Base-by-base conservation (phyloP, 30 jellyfish, hydroid and myxozoan genomes). In the Mastigias papua region DNA sequence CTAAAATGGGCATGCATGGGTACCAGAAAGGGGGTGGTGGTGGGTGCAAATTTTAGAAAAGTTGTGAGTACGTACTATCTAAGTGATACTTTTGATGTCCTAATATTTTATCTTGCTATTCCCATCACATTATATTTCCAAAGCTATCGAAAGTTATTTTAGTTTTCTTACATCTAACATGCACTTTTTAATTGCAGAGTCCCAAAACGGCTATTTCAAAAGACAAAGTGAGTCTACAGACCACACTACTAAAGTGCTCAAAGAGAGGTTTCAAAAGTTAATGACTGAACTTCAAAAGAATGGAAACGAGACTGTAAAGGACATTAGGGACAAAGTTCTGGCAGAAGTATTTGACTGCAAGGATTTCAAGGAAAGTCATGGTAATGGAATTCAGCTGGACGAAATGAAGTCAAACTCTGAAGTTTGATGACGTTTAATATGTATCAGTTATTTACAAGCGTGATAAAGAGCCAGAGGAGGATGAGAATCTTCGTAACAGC, bases 251-350 rank as follows among this genome's bases (percentile, higher is more conserved):
- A 22, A 21, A 1, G 58, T 48, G 27, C 78, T 82, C 15, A 73
- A 80, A 23, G 51, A 71, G 30, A 68, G 70, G 61, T 82, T 82
- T 51, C 71, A 67, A 27, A 32, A 21, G 9, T 84, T 34, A 26
- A 69, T 82, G 92, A 69, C 31, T 21, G 92, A 82, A 50, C 62
- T 82, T 0, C 80, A 69, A 60, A 72, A 48, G 33, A 74, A 57
- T 15, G 92, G 86, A 32, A 51, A 70, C 54, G 21, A 48, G 16
- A 71, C 69, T 29, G 76, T 31, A 15, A 33, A 48, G 42, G 72
- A 63, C 5, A 37, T 82, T 22, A 70, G 64, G 28, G 48, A 69
- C 67, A 68, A 72, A 48, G 69, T 82, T 2, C 50, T 82, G 20
- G 2, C 62, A 4, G n/a, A 58, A 69, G 92, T 82, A 7, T 82